phyloP scores from a whole-genome alignment of 92 coral and sea anemone species.

The Pocillopora meandrina region DNA sequence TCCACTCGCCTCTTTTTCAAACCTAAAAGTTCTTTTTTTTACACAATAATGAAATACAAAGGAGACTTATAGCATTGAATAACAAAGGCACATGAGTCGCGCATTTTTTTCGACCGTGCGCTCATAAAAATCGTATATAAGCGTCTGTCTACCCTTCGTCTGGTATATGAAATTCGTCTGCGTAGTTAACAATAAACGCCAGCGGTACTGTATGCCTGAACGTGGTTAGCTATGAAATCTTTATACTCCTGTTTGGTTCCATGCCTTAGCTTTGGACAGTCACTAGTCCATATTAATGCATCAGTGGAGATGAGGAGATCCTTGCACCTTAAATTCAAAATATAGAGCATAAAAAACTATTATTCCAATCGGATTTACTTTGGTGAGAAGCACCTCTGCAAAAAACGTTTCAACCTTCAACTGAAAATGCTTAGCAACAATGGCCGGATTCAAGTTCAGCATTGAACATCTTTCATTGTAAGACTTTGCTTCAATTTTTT shows the following conservation, averaged over 20 bases:
- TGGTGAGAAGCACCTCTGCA: constrained; percentile 34
- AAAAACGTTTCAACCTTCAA: constrained; percentile 55
- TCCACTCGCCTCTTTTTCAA: too few relatives aligned
- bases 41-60: too few relatives aligned
- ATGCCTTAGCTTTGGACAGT: constrained; percentile 40
- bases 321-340: constrained; percentile 57
- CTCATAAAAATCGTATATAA: too few relatives aligned
- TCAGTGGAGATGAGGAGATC: constrained; percentile 44
- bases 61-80: too few relatives aligned
- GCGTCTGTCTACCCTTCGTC: too few relatives aligned
- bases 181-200: too few relatives aligned
- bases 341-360: constrained; percentile 56
- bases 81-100: too few relatives aligned
- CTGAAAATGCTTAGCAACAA: constrained; percentile 63
- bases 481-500: constrained; percentile 50
- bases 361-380: constrained; percentile 56
- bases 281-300: constrained; percentile 7
- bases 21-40: too few relatives aligned
- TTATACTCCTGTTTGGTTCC: constrained; percentile 33
- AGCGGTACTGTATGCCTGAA: too few relatives aligned
- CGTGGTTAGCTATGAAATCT: constrained; percentile 55
- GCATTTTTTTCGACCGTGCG: too few relatives aligned
- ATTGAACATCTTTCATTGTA: constrained; percentile 62
- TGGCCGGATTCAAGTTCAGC: constrained; percentile 47
- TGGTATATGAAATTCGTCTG: too few relatives aligned